A percentile compares a stretch with the other conserved stretches of the same genome.
These are phyloP conservation scores for Chelon labrosus DNA, from an alignment of 2,797 vertebrate genomes.

Conservation along the genomic window DNA sequence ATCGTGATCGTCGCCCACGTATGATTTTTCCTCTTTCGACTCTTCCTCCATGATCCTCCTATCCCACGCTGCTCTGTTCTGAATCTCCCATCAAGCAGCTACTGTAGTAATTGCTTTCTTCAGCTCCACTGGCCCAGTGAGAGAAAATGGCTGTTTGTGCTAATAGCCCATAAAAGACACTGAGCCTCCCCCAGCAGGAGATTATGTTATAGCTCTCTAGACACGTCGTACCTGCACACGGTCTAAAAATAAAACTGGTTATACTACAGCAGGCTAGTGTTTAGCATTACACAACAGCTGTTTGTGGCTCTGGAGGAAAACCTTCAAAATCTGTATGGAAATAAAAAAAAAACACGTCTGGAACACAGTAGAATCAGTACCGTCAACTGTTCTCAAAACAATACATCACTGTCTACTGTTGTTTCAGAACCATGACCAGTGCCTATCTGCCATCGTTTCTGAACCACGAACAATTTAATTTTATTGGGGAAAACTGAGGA, in stretches of 20 bases:
- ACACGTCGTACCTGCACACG: conserved; percentile 35
- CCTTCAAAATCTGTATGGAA: too few relatives aligned
- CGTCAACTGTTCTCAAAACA: too few relatives aligned
- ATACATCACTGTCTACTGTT: too few relatives aligned
- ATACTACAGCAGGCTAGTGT: too few relatives aligned
- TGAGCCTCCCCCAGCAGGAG: conserved; percentile 64
- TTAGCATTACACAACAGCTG: too few relatives aligned
- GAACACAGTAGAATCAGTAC: too few relatives aligned
- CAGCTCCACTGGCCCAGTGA: conserved; percentile 74
- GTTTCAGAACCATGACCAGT: too few relatives aligned
- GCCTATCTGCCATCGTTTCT: too few relatives aligned
- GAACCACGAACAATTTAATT: too few relatives aligned
- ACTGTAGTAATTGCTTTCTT: conserved; percentile 77
- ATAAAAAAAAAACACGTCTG: too few relatives aligned
- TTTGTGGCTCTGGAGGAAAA: too few relatives aligned
- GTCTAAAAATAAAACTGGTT: conserved; percentile 49
- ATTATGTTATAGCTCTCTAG: conserved; percentile 55
- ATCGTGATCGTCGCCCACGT: conserved; percentile 31
- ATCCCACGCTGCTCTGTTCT: conserved; percentile 45
- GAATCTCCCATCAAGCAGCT: conserved; percentile 58
- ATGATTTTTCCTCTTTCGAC: background rate
- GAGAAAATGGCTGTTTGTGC: conserved; percentile 68
- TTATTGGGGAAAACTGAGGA: too few relatives aligned
- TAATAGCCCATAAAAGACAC: conserved; percentile 73
- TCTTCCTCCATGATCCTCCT: conserved; percentile 43